These are phyloP conservation scores for Tetanocera ferruginea DNA, from an alignment of 2,888 invertebrate genomes.

Conservation along the genomic window DNA sequence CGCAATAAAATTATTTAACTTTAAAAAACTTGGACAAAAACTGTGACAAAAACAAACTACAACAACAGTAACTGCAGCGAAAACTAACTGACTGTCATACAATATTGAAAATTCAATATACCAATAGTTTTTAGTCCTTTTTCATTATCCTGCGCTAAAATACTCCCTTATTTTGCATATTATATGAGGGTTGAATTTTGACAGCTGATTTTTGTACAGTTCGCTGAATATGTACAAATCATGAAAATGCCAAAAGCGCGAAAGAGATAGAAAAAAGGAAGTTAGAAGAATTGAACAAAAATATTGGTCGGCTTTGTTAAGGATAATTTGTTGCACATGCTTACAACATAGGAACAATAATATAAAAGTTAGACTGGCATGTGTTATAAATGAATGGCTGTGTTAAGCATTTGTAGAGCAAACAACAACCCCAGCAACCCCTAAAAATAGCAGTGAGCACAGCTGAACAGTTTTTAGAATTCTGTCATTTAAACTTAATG, in stretches of 20 bases:
- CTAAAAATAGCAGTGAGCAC: not conserved
- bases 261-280: slow-evolving; percentile 4
- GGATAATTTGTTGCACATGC: slow-evolving; percentile 23
- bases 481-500: not conserved
- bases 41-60: not conserved
- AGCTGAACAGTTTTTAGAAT: too few relatives aligned
- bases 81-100: not conserved
- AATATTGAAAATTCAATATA: slow-evolving; percentile 23
- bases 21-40: not conserved
- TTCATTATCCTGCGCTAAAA: slow-evolving; percentile 47
- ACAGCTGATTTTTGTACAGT: slow-evolving; percentile 30
- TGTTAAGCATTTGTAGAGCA: not conserved
- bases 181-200: slow-evolving; percentile 37
- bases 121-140: not conserved
- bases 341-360: not conserved
- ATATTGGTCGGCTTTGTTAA: not conserved
- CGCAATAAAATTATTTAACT: not conserved
- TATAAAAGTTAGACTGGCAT: slow-evolving; percentile 6
- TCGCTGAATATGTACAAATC: not conserved
- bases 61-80: not conserved
- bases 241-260: not conserved
- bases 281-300: not conserved
- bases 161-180: slow-evolving; percentile 49
- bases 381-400: slow-evolving; percentile 10
- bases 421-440: not conserved